Conservation (phyloP, 2,888 invertebrate species). For the Sericinus montela region DNA sequence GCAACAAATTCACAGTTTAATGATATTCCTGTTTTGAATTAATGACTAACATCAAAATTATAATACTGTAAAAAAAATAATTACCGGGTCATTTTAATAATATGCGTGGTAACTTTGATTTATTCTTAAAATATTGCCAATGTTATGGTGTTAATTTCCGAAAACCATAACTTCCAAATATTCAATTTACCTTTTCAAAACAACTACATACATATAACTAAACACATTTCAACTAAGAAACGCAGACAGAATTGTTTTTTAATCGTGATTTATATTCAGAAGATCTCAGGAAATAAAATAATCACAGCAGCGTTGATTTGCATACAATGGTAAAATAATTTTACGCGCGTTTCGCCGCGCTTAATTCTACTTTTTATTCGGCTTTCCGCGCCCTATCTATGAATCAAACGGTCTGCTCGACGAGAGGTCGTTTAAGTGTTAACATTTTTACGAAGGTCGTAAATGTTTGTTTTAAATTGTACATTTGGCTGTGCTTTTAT, state of each 20-base stretch:
- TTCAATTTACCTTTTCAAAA: conserved; percentile 30
- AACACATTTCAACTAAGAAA: conserved; percentile 60
- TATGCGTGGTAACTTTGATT: too few species aligned
- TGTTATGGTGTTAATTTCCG: too few species aligned
- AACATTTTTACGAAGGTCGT: conserved; percentile 47
- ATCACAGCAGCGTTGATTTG: conserved; percentile 74
- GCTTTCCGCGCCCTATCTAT: conserved; percentile 75
- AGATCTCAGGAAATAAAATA: conserved; percentile 78
- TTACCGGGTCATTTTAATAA: too few species aligned
- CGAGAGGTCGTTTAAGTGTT: conserved; percentile 68
- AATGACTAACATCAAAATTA: not conserved
- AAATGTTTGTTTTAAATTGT: conserved; percentile 17
- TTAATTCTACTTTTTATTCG: conserved; percentile 78
- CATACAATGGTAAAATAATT: conserved; percentile 80
- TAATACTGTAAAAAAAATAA: not conserved
- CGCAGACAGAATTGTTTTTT: conserved; percentile 59
- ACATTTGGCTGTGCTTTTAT: conserved; percentile 5
- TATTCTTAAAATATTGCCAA: too few species aligned
- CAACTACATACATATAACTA: conserved; percentile 40
- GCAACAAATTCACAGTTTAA: conserved; percentile 18
- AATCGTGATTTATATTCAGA: conserved; percentile 72
- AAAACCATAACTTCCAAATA: not conserved
- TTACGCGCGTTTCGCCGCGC: conserved; percentile 78
- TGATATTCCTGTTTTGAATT: conserved; percentile 7
- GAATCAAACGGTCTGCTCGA: conserved; percentile 68